These are phyloP conservation scores for Ahaetulla prasina DNA, from an alignment of 2,113 vertebrate species.

Conservation along the genomic window DNA sequence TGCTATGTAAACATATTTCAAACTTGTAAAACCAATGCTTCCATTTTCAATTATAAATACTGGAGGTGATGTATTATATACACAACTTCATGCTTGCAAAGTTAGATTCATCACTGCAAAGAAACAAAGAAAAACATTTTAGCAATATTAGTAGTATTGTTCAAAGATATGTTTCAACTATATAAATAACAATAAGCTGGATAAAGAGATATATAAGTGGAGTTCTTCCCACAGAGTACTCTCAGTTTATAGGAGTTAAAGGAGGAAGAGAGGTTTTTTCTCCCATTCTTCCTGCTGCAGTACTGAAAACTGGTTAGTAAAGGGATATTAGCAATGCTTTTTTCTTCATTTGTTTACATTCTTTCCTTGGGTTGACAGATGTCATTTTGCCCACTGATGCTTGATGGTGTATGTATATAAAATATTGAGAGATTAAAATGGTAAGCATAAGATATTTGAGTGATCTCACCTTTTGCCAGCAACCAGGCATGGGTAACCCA, in stretches of 20 bases:
- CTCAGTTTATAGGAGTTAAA: background rate
- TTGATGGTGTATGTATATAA: background rate
- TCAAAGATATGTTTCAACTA: slow-evolving; percentile 34
- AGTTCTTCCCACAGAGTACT: background rate
- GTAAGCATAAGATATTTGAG: background rate
- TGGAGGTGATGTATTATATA: slow-evolving; percentile 90
- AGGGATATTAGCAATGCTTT: background rate
- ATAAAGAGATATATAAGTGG: background rate
- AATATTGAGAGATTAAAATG: background rate
- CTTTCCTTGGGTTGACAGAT: background rate
- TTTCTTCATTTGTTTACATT: background rate
- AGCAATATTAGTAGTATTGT: slow-evolving; percentile 57
- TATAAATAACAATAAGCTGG: background rate
- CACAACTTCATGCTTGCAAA: slow-evolving; percentile 95
- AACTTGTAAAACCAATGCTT: slow-evolving; percentile 71
- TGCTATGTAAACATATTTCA: slow-evolving; percentile 78
- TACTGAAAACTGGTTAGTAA: background rate
- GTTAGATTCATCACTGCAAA: slow-evolving; percentile 98
- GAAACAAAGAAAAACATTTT: slow-evolving; percentile 70
- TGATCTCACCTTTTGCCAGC: slow-evolving; percentile 94
- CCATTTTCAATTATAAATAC: slow-evolving; percentile 92
- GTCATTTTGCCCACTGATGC: background rate
- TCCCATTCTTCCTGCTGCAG: background rate
- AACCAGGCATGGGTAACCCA: slow-evolving; percentile 98
- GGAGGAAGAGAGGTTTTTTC: background rate